Conservation (phyloP, 2,888 invertebrate genomes). For the Nomada fucata region DNA sequence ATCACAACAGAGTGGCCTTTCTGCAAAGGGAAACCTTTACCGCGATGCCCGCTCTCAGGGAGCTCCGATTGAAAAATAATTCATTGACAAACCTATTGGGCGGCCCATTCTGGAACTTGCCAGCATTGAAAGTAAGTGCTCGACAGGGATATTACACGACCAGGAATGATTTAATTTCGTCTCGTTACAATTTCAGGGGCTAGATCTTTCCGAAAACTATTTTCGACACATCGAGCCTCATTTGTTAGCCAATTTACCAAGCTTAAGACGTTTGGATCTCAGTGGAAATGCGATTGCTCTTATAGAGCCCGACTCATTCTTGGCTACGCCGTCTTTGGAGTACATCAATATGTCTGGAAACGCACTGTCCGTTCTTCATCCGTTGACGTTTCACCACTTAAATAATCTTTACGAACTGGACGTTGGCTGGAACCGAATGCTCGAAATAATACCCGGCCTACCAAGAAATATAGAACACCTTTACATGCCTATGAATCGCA, state of each 20-base stretch:
- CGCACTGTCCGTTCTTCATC: constrained; percentile 89
- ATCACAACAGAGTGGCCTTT: constrained; percentile 90
- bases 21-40: constrained; percentile 92
- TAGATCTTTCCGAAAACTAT: constrained; percentile 92
- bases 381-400: constrained; percentile 91
- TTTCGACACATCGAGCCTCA: constrained; percentile 90
- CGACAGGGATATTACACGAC: too few relatives aligned
- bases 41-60: constrained; percentile 93
- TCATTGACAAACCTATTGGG: constrained; percentile 90
- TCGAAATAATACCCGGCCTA: constrained; percentile 91
- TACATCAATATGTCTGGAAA: constrained; percentile 93
- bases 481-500: constrained; percentile 89
- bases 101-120: constrained; percentile 93
- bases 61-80: constrained; percentile 93
- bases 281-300: constrained; percentile 90
- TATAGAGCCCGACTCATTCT: constrained; percentile 90
- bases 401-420: constrained; percentile 92
- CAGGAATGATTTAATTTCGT: background rate
- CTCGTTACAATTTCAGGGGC: constrained; percentile 85
- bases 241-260: constrained; percentile 90
- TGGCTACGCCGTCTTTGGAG: constrained; percentile 90
- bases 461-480: constrained; percentile 92
- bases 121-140: constrained; percentile 88
- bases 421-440: constrained; percentile 89
- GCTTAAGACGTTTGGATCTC: constrained; percentile 90